Conservation (phyloP, 1,140 invertebrate genomes). For the Drosophila nikananu region DNA sequence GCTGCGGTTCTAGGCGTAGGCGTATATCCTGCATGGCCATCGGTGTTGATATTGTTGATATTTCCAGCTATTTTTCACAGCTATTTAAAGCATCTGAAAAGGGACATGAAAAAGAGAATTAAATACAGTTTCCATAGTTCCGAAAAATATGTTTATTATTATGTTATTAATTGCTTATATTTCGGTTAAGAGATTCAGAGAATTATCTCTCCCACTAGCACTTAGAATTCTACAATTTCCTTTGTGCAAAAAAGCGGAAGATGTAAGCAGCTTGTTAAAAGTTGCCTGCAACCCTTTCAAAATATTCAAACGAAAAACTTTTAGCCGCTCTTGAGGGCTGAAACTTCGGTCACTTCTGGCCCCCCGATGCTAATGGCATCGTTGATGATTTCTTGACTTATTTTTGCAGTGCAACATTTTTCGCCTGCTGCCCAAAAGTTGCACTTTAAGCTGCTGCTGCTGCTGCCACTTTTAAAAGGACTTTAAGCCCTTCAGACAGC, state of each 20-base stretch:
- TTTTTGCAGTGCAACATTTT: conserved; percentile 44
- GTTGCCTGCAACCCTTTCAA: conserved; percentile 44
- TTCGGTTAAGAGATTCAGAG: too few relatives aligned
- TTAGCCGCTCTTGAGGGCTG: conserved; percentile 26
- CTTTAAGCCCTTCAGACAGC: conserved; percentile 62
- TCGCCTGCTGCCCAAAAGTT: conserved; percentile 32
- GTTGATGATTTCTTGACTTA: conserved; percentile 66
- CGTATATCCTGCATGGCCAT: conserved; percentile 82
- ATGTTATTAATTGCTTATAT: neutral
- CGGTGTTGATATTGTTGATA: neutral
- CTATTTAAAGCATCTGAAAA: conserved; percentile 57
- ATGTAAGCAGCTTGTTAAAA: conserved; percentile 58
- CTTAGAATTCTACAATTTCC: neutral
- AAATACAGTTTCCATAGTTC: neutral
- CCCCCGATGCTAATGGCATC: conserved; percentile 58
- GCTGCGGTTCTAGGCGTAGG: conserved; percentile 75
- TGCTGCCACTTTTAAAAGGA: conserved; percentile 39
- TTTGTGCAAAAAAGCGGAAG: conserved; percentile 4
- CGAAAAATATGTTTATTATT: too few relatives aligned
- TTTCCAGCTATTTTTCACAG: neutral
- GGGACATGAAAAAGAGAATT: neutral
- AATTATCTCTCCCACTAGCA: neutral
- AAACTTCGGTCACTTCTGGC: conserved; percentile 54
- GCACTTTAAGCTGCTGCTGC: conserved; percentile 45
- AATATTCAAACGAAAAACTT: conserved; percentile 21